Evolutionary conservation across 2,797 vertebrate species (phyloP).

Genomic region (Sus cebifrons): DNA sequence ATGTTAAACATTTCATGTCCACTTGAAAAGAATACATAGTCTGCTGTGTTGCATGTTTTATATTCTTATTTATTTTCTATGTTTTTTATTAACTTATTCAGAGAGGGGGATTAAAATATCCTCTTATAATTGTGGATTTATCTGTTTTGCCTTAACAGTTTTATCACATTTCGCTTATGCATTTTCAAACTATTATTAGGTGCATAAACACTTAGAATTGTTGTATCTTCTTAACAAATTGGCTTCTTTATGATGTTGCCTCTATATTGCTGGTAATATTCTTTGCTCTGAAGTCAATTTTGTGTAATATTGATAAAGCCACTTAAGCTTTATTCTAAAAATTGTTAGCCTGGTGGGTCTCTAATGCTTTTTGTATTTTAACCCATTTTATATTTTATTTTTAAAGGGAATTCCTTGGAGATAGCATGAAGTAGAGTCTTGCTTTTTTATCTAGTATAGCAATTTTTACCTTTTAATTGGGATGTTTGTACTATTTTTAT

Average conservation of each 20-base stretch:
- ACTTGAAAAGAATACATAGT: slow-evolving; percentile 19
- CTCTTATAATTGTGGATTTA: not conserved
- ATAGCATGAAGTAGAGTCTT: not conserved
- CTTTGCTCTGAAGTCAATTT: slow-evolving; percentile 2
- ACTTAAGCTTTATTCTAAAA: not conserved
- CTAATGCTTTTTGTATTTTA: not conserved
- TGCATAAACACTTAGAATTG: slow-evolving; percentile 25
- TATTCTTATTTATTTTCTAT: not conserved
- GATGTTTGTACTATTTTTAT: not conserved
- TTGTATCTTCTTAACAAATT: not conserved
- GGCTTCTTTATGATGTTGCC: not conserved
- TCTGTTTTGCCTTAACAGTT: not conserved
- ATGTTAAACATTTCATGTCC: not conserved
- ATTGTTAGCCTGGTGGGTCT: not conserved
- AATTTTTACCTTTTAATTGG: not conserved
- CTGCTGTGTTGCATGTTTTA: not conserved
- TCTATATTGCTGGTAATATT: not conserved
- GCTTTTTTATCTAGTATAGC: not conserved
- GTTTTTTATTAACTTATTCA: not conserved
- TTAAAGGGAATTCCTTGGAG: not conserved
- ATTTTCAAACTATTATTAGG: not conserved
- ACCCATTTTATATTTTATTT: not conserved
- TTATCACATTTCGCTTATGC: not conserved
- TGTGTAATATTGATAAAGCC: not conserved
- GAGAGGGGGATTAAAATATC: not conserved